phyloP scores from a whole-genome alignment of 2,797 vertebrate species.

The Typhlichthys eigenmanni region DNA sequence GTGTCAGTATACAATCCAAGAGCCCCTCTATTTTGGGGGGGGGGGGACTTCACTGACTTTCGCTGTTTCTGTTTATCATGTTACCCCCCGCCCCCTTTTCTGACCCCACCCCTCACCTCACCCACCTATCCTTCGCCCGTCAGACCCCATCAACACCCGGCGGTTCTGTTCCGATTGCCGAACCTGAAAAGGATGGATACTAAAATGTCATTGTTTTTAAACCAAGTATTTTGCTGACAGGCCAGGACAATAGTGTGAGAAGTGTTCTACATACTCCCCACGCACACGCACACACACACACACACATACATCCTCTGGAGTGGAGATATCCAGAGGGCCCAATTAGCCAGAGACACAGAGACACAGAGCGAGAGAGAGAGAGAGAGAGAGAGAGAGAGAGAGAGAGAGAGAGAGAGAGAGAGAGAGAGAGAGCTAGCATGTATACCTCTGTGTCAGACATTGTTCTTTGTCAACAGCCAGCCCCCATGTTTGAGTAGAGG shows the following conservation, averaged over 20 bases:
- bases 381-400: constrained; percentile 19
- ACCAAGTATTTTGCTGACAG: neutral
- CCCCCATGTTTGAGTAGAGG: constrained; percentile 61
- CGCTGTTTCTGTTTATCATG: no score
- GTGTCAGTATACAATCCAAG: no score
- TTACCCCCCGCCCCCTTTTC: constrained; percentile 10
- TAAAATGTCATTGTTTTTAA: no score
- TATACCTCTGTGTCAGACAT: constrained; percentile 44
- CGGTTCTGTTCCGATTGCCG: neutral
- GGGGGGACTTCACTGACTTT: no score
- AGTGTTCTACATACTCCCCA: constrained; percentile 12
- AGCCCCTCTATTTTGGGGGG: no score
- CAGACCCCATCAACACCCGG: no score
- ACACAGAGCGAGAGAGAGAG: no score
- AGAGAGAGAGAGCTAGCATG: constrained; percentile 21
- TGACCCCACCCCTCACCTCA: constrained; percentile 6
- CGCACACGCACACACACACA: neutral
- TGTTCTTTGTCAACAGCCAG: constrained; percentile 66
- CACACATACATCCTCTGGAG: constrained; percentile 53
- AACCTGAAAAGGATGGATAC: no score
- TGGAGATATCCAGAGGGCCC: constrained; percentile 68
- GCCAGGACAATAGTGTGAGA: neutral
- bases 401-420: constrained; percentile 25
- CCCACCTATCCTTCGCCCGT: no score
- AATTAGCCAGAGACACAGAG: constrained; percentile 57